These are phyloP conservation scores for Channa maculata DNA, from an alignment of 2,113 vertebrate genomes.

Conservation along the genomic window DNA sequence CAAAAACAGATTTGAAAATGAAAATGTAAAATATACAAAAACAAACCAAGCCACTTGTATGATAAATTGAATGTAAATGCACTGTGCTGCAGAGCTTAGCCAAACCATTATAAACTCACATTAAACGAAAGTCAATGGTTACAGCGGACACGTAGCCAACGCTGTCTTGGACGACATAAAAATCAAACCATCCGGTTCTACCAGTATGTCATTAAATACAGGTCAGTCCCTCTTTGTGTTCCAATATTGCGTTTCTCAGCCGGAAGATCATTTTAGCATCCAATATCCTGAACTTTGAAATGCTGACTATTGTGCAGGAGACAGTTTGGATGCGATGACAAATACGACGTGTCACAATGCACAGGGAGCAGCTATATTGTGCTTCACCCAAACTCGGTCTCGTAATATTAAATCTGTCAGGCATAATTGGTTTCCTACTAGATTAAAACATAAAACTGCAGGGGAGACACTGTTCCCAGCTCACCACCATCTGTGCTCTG, in stretches of 20 bases:
- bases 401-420: slow-evolving; percentile 78
- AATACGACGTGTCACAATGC: slow-evolving; percentile 61
- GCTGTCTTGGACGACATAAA: not conserved
- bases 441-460: slow-evolving; percentile 78
- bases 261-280: slow-evolving; percentile 9
- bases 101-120: not conserved
- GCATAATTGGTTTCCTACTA: slow-evolving; percentile 79
- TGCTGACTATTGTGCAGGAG: slow-evolving; percentile 18
- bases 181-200: slow-evolving; percentile 1
- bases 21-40: too few relatives aligned
- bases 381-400: slow-evolving; percentile 55
- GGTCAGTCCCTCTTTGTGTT: slow-evolving; percentile 13
- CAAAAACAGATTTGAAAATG: too few relatives aligned
- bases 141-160: not conserved
- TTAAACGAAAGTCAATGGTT: not conserved
- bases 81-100: not conserved
- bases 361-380: slow-evolving; percentile 48
- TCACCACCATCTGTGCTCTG: slow-evolving; percentile 73
- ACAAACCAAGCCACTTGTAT: not conserved
- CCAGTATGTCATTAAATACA: slow-evolving; percentile 3
- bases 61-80: not conserved
- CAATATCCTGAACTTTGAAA: slow-evolving; percentile 7
- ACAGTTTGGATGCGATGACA: slow-evolving; percentile 43
- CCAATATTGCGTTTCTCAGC: slow-evolving; percentile 10
- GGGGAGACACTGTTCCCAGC: slow-evolving; percentile 70